Base-by-base conservation (phyloP, 2,888 invertebrate genomes). In the Camponotus fellah region DNA sequence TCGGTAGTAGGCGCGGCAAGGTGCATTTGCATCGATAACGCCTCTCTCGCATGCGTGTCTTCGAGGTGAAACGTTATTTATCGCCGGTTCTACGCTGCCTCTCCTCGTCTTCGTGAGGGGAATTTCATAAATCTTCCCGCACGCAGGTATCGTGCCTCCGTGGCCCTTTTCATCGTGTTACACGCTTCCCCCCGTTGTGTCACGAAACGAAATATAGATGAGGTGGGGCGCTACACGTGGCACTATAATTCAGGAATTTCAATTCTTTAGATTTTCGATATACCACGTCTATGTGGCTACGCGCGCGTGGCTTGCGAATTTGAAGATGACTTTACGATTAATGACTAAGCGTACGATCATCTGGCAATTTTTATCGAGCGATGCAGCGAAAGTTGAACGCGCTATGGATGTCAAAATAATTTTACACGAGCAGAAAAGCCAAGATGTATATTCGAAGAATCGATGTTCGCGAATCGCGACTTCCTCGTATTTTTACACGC, bases 11-110 rank as follows among this genome's bases (percentile, higher is more conserved):
- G 86, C 71, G 90, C 87, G 89, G 88, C 87, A 88, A 85, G 87
- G 85, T 89, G 90, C 88, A 88, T 90, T 90, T 88, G 90, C 90
- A 90, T 90, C 90, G 90, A 90, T 90, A 90, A 88, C 89, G 82
- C 82, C 65, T 46, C 68, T 74, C 86, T 81, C 82, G 87, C 68
- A 83, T 83, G 89, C 88, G 87, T 87, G 89, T 86, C 87, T 86
- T 87, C 89, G 84, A 83, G 85, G 88, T 80, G 86, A 86, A 88
- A 85, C 64, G 89, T 89, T 90, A 90, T 90, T 90, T 90, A 90
- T 89, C 68, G 89, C 84, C 56, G 79, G 49, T 68, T 84, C 87
- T 80, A 83, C 82, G 66, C 64, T 71, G 79, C 86, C 84, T 85
- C 81, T 84, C 68, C 65, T 68, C 68, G 68, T 76, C 53, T 26